phyloP scores from a whole-genome alignment of 2,888 invertebrate species.

The Brachypterus glaber region DNA sequence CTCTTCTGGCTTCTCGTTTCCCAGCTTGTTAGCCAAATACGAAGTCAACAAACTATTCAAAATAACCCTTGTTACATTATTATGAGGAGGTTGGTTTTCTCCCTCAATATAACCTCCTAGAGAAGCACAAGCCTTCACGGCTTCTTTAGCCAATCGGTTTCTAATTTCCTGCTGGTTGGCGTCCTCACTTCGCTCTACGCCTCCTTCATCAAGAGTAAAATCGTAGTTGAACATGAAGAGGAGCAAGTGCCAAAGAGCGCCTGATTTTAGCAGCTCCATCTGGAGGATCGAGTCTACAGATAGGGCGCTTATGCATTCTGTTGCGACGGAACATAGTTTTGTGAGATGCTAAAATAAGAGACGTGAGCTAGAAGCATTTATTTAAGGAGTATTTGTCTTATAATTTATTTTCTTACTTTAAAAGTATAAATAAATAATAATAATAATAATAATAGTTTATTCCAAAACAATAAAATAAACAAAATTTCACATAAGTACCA shows the following conservation, averaged over 20 bases:
- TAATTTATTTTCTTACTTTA: too few relatives aligned
- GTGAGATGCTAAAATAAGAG: constrained; percentile 59
- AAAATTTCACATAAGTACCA: constrained; percentile 2
- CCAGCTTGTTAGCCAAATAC: constrained; percentile 70
- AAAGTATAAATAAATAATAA: background rate
- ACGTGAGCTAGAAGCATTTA: background rate
- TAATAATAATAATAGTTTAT: background rate
- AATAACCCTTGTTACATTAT: constrained; percentile 48
- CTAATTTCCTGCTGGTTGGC: constrained; percentile 85
- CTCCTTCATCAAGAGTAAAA: constrained; percentile 94
- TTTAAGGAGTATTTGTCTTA: constrained; percentile 30
- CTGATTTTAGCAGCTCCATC: constrained; percentile 70
- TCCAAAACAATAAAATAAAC: background rate
- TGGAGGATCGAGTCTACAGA: constrained; percentile 81
- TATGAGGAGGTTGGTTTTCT: constrained; percentile 46
- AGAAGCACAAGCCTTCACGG: constrained; percentile 74
- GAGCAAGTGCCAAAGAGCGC: constrained; percentile 85
- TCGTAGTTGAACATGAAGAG: constrained; percentile 90
- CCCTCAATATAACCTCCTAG: constrained; percentile 58
- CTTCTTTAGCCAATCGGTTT: constrained; percentile 85
- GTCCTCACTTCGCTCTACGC: constrained; percentile 74
- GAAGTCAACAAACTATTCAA: constrained; percentile 72
- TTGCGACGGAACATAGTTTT: constrained; percentile 75
- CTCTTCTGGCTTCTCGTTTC: constrained; percentile 62
- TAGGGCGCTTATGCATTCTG: constrained; percentile 82